Conservation (phyloP, 2,113 vertebrate genomes). For the Catharus bicknelli region DNA sequence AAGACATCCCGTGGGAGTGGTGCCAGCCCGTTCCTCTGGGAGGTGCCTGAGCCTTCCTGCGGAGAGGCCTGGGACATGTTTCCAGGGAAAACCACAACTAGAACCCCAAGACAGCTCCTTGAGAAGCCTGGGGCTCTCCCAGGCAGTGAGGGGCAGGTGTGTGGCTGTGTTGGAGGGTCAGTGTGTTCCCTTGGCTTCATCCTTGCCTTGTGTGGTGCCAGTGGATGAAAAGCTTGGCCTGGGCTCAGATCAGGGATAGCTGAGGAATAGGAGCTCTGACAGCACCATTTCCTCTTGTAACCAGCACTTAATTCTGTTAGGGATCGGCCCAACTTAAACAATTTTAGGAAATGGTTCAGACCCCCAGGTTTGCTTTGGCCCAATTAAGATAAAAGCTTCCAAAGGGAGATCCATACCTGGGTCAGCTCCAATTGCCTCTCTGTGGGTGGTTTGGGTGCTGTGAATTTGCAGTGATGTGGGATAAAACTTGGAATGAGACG, state of each 20-base stretch:
- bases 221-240: not conserved
- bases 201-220: not conserved
- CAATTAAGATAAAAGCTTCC: not conserved
- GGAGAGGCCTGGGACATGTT: not conserved
- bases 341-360: not conserved
- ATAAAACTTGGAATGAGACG: constrained; percentile 54
- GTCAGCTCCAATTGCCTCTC: not conserved
- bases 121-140: not conserved
- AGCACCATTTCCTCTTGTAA: not conserved
- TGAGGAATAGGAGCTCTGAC: not conserved
- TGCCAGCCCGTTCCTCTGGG: not conserved
- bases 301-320: constrained; percentile 63
- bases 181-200: not conserved
- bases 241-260: not conserved
- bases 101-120: not conserved
- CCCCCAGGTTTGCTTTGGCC: not conserved
- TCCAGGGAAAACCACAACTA: constrained; percentile 1
- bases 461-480: constrained; percentile 12
- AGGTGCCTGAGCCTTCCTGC: not conserved
- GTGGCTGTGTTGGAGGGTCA: not conserved
- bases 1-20: not conserved
- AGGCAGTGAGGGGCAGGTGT: not conserved
- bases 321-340: not conserved
- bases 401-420: not conserved
- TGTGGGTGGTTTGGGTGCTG: not conserved